phyloP scores from a whole-genome alignment of 2,113 vertebrate species.

The Ctenodactylus gundi region DNA sequence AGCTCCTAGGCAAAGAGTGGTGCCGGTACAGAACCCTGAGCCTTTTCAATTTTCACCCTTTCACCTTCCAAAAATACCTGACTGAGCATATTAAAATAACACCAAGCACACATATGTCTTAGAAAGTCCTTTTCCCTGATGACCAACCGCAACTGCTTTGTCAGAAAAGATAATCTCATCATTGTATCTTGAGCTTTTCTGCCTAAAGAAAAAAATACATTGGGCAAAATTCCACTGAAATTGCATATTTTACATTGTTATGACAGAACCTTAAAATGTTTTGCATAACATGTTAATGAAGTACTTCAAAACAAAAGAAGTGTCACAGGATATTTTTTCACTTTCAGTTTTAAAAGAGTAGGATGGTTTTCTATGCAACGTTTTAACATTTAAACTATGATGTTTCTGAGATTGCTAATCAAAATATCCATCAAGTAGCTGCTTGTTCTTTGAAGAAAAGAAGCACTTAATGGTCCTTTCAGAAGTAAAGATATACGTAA shows the following conservation, averaged over 20 bases:
- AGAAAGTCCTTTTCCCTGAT: slow-evolving; percentile 58
- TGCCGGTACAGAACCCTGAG: too few species aligned
- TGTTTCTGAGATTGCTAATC: slow-evolving; percentile 16
- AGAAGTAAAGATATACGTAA: not conserved
- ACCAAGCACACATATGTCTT: slow-evolving; percentile 52
- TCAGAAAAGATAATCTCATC: slow-evolving; percentile 65
- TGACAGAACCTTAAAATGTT: slow-evolving; percentile 70
- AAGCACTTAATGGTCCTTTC: not conserved
- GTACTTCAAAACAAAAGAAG: slow-evolving; percentile 61
- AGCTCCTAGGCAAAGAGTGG: too few species aligned
- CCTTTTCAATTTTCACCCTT: slow-evolving; percentile 31
- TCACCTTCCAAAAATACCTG: slow-evolving; percentile 55
- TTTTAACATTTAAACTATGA: slow-evolving; percentile 23
- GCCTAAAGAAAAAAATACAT: slow-evolving; percentile 71
- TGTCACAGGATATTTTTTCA: slow-evolving; percentile 43
- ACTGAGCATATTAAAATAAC: slow-evolving; percentile 55
- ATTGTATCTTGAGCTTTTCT: slow-evolving; percentile 53
- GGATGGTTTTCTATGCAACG: not conserved
- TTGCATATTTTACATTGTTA: slow-evolving; percentile 65
- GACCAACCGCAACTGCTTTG: slow-evolving; percentile 59
- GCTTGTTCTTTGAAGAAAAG: not conserved
- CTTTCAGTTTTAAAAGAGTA: slow-evolving; percentile 59
- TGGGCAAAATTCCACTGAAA: slow-evolving; percentile 70
- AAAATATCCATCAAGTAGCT: slow-evolving; percentile 36
- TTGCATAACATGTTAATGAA: slow-evolving; percentile 38